Evolutionary conservation across 2,797 vertebrate genomes (phyloP), one percentile per base, ranked within the genome.

Genomic region (Pipistrellus pygmaeus): DNA sequence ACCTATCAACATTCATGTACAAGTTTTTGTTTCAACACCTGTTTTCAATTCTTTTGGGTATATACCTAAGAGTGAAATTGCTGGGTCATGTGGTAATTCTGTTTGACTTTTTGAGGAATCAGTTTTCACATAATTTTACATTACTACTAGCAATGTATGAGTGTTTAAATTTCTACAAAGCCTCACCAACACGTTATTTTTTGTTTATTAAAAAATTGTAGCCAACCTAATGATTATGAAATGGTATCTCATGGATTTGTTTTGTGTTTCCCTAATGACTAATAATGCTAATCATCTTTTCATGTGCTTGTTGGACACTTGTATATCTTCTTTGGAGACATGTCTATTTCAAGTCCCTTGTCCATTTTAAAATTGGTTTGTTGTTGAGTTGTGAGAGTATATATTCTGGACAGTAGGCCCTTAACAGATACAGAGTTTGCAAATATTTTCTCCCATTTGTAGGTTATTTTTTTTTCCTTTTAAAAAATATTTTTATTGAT

Each of bases 361-460:
- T 15, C 8, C 35, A 27, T 68, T 91, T 84, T 17, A 55, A 76
- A 76, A 44, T 27, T 55, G 46, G 35, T 91, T 84, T 62, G 5
- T 46, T 86, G 68, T 75, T 83, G 57, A 64, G n/a, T 91, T 91
- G 11, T 91, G 30, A 76, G 41, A 90, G 66, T 51, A 76, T 21
- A 57, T 77, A 57, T 68, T 72, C 68, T 91, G 38, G 30, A 76
- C 48, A 68, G 60, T 85, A 85, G 27, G n/a, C 38, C 35, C 8
- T 91, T 91, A 76, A 68, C 71, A 77, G 60, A 91, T 66, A 76
- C 9, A 68, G 32, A 60, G 30, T 57, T 85, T 85, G 48, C 48
- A 85, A 91, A 77, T 77, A 91, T 57, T 27, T 84, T 68, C 46
- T 84, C 35, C 35, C 21, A 66, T 53, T 76, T 41, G 6, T 66